Conservation (phyloP, 1,140 invertebrate species). For the Drosophila obscura region DNA sequence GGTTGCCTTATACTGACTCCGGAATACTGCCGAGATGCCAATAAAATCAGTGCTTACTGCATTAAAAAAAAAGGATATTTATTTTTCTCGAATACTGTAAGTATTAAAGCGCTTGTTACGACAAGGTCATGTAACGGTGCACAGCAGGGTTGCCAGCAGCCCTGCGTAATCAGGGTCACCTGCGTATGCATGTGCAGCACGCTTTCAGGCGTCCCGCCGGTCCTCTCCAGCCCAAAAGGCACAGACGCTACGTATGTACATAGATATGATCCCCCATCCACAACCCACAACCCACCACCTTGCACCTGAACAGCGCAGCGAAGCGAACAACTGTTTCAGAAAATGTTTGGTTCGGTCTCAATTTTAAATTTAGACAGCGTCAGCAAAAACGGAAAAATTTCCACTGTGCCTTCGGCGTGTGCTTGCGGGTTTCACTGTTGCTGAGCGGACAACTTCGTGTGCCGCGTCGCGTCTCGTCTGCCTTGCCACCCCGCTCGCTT, state of each 20-base stretch:
- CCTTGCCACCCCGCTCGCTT: constrained; percentile 19
- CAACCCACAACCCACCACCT: not conserved
- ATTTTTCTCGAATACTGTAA: too few relatives aligned
- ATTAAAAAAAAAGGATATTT: too few relatives aligned
- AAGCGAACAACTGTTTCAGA: constrained; percentile 59
- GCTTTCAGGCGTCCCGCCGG: too few relatives aligned
- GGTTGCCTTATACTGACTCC: too few relatives aligned
- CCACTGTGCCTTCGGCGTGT: constrained; percentile 41
- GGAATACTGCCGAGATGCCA: not conserved
- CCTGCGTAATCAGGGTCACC: too few relatives aligned
- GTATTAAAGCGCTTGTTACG: too few relatives aligned
- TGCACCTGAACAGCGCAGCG: too few relatives aligned
- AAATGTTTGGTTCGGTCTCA: constrained; percentile 45
- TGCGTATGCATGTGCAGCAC: too few relatives aligned
- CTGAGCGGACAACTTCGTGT: constrained; percentile 23
- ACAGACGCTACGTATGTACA: not conserved
- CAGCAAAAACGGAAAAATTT: constrained; percentile 55
- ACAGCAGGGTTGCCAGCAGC: too few relatives aligned
- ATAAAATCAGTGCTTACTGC: not conserved
- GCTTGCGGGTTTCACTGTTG: constrained; percentile 22
- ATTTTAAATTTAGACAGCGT: constrained; percentile 52
- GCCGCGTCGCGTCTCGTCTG: not conserved
- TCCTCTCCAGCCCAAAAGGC: too few relatives aligned
- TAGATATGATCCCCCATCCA: not conserved
- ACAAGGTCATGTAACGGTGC: too few relatives aligned